A percentile compares a stretch with the other conserved stretches of the same genome.
Conservation (phyloP, 2,888 invertebrate genomes). For the Embidobia sp. region DNA sequence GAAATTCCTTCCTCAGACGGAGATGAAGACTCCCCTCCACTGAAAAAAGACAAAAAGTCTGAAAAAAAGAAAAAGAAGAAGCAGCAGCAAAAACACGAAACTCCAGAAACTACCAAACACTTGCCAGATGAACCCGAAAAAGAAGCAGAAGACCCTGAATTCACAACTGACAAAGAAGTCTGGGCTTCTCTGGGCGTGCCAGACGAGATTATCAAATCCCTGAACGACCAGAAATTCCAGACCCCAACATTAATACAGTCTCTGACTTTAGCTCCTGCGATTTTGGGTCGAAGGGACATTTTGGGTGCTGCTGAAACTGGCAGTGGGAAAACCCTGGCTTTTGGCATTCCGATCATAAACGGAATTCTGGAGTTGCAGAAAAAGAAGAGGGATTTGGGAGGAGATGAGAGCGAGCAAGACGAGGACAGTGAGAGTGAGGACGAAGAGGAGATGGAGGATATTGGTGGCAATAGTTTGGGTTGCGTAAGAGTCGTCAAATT, state of each 20-base stretch:
- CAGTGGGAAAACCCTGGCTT: slow-evolving; percentile 98
- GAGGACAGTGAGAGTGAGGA: not conserved
- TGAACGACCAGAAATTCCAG: slow-evolving; percentile 89
- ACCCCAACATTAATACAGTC: slow-evolving; percentile 95
- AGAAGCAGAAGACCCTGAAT: slow-evolving; percentile 17
- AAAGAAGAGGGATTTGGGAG: no score
- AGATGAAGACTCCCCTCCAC: not conserved
- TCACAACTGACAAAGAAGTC: slow-evolving; percentile 82
- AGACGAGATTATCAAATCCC: slow-evolving; percentile 86
- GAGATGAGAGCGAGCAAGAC: no score
- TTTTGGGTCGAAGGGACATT: slow-evolving; percentile 94
- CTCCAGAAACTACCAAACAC: no score
- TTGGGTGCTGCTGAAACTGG: slow-evolving; percentile 99
- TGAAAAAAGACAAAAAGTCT: slow-evolving; percentile 6
- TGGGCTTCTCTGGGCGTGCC: slow-evolving; percentile 89
- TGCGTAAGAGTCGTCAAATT: slow-evolving; percentile 84
- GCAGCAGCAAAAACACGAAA: not conserved
- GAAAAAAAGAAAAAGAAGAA: not conserved
- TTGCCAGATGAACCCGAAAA: not conserved
- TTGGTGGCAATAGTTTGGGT: slow-evolving; percentile 81
- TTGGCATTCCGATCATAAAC: slow-evolving; percentile 95
- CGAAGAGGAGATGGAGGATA: slow-evolving; percentile 76
- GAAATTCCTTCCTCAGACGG: no score
- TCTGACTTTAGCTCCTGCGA: slow-evolving; percentile 90
- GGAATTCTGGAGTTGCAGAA: slow-evolving; percentile 89